phyloP scores from a whole-genome alignment of 1,140 invertebrate species.

The fruit fly (Drosophila melanogaster) region DNA sequence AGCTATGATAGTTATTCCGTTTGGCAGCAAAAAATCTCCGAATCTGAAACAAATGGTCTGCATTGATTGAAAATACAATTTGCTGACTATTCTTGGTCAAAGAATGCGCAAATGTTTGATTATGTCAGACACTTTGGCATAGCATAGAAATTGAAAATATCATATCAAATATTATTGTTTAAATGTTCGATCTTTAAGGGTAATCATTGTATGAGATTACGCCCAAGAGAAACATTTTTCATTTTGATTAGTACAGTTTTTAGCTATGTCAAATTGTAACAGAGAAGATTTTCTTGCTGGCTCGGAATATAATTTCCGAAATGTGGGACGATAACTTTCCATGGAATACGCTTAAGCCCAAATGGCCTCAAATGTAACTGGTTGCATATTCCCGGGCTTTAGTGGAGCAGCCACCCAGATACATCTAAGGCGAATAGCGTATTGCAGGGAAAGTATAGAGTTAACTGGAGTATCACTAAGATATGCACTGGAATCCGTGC shows the following conservation, averaged over 20 bases:
- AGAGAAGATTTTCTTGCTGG: conserved; percentile 9
- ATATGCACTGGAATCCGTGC: conserved; percentile 32
- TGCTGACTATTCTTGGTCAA: conserved; percentile 47
- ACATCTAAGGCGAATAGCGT: conserved; percentile 30
- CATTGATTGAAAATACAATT: conserved; percentile 32
- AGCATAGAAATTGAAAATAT: conserved; percentile 67
- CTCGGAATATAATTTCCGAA: neutral
- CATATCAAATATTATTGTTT: conserved; percentile 63
- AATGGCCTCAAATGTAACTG: conserved; percentile 28
- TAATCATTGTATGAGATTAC: conserved; percentile 52
- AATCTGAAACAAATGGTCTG: conserved; percentile 15
- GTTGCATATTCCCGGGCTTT: conserved; percentile 57
- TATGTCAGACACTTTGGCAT: conserved; percentile 35
- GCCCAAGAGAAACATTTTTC: conserved; percentile 77
- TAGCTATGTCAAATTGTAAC: conserved; percentile 51
- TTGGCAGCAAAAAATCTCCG: conserved; percentile 15
- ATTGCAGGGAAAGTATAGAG: conserved; percentile 39
- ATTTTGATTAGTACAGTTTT: conserved; percentile 73
- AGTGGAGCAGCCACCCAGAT: conserved; percentile 47
- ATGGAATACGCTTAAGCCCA: conserved; percentile 59
- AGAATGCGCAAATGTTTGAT: conserved; percentile 56
- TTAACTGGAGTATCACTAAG: conserved; percentile 9
- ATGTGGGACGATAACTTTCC: conserved; percentile 27
- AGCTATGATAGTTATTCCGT: neutral
- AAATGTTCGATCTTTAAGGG: conserved; percentile 66